Conservation (phyloP, 2,113 vertebrate genomes). For the Callipepla squamata region DNA sequence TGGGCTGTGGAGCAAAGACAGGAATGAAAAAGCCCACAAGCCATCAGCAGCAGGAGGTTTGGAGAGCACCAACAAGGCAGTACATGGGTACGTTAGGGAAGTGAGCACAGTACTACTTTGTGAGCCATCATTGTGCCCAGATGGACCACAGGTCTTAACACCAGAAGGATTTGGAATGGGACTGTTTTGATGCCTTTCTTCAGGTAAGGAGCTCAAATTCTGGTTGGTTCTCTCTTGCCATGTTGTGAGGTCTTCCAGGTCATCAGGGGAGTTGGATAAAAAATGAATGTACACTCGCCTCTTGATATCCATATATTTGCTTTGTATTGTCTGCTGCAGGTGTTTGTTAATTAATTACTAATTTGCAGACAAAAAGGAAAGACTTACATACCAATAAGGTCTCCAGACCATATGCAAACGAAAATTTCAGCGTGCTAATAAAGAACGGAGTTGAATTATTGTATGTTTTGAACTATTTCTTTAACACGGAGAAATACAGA, state of each 20-base stretch:
- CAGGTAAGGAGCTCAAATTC: background rate
- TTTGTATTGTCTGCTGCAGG: background rate
- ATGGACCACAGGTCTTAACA: background rate
- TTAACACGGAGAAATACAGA: background rate
- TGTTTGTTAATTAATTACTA: background rate
- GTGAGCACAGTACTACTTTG: rapidly evolving
- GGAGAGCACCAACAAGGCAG: background rate
- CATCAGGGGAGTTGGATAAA: background rate
- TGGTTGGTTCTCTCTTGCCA: background rate
- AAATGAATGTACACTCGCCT: background rate
- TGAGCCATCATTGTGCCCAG: background rate
- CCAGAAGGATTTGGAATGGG: background rate
- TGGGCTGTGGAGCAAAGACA: background rate
- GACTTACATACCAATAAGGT: background rate
- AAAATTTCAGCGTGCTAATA: background rate
- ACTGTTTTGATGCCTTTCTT: background rate
- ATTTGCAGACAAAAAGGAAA: background rate
- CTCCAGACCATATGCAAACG: background rate
- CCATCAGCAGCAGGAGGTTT: background rate
- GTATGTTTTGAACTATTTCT: background rate
- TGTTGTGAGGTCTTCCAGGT: background rate
- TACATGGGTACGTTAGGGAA: background rate
- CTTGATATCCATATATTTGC: background rate
- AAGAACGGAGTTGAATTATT: background rate
- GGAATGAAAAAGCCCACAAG: background rate